Conservation (phyloP, 2,797 vertebrate species). For the Peromyscus nudipes region DNA sequence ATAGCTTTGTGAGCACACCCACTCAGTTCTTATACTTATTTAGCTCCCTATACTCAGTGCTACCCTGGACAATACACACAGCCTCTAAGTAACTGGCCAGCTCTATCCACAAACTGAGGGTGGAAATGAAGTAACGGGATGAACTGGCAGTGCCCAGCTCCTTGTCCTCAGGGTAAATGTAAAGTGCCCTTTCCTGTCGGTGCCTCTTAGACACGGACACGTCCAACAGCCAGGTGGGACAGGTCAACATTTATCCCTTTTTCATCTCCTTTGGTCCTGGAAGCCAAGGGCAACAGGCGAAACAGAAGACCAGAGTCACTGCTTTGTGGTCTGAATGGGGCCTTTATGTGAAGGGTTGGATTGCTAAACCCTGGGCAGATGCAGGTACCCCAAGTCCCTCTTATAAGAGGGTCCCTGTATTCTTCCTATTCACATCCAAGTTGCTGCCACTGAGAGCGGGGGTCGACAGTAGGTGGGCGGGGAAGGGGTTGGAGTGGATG, state of each 20-base stretch:
- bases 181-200: neutral
- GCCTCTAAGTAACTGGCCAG: neutral
- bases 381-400: too few relatives aligned
- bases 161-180: neutral
- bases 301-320: neutral
- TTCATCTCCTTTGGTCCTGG: neutral
- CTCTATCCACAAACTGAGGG: neutral
- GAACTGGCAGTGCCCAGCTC: neutral
- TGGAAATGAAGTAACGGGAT: neutral
- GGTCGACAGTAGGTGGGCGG: neutral
- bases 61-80: neutral
- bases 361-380: neutral
- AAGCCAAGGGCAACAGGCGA: neutral
- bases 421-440: neutral
- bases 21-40: neutral
- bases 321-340: accelerated
- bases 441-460: neutral
- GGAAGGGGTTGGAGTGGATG: neutral
- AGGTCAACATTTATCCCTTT: neutral
- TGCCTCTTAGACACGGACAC: neutral
- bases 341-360: neutral
- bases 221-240: neutral
- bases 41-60: neutral
- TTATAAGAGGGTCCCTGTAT: neutral
- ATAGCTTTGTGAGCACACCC: neutral